phyloP scores from a whole-genome alignment of 2,113 vertebrate species.

The Dunckerocampus dactyliophorus region DNA sequence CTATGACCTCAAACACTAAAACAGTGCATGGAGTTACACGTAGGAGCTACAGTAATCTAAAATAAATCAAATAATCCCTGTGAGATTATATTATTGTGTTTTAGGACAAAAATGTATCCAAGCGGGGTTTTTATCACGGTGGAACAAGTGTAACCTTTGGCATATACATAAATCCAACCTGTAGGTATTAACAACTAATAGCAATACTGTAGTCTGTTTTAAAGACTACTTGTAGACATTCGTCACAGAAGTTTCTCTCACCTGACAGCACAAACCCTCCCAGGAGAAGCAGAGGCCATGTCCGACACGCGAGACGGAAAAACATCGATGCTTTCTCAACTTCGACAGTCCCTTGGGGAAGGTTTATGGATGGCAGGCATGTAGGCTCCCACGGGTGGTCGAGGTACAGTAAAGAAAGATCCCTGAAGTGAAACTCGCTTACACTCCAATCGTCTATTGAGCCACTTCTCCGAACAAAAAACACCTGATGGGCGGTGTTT shows the following conservation, averaged over 20 bases:
- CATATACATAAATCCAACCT: too few species aligned
- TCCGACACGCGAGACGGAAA: conserved; percentile 35
- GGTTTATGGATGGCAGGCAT: background rate
- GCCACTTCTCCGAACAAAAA: conserved; percentile 1
- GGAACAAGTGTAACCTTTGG: too few species aligned
- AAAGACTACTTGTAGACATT: background rate
- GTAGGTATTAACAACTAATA: background rate
- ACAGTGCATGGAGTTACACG: too few species aligned
- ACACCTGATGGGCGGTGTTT: conserved; percentile 48
- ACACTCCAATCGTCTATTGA: background rate
- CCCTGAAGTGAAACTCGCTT: background rate
- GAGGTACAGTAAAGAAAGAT: background rate
- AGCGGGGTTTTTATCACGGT: too few species aligned
- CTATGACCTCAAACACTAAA: too few species aligned
- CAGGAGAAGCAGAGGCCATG: conserved; percentile 56
- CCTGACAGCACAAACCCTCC: conserved; percentile 58
- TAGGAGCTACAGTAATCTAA: too few species aligned
- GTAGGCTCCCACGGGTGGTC: background rate
- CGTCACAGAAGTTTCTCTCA: conserved; percentile 43
- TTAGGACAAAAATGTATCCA: too few species aligned
- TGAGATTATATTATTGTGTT: too few species aligned
- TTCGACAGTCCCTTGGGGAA: conserved; percentile 8
- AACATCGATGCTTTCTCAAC: conserved; percentile 19
- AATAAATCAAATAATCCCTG: too few species aligned
- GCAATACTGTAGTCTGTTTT: background rate